Evolutionary conservation across 2,113 vertebrate genomes (phyloP).

Genomic region (Oenanthe melanoleuca): DNA sequence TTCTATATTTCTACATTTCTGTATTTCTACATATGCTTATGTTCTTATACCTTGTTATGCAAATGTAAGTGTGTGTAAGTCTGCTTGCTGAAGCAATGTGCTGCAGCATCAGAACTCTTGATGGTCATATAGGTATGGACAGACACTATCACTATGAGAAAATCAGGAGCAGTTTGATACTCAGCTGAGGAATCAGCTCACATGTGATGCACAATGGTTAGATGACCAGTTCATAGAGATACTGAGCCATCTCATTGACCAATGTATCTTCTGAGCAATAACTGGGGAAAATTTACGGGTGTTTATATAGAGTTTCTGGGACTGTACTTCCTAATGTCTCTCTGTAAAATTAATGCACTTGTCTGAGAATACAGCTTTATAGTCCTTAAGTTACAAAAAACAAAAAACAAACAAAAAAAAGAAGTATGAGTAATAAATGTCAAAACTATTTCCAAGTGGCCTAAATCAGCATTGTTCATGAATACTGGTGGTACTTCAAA

Average conservation of each 20-base stretch:
- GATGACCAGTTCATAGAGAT: neutral
- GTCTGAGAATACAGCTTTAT: neutral
- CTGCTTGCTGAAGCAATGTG: neutral
- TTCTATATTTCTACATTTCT: too few relatives aligned
- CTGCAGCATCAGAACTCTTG: neutral
- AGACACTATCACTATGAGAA: neutral
- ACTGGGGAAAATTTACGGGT: neutral
- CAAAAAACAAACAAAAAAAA: neutral
- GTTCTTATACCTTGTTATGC: too few relatives aligned
- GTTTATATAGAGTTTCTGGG: neutral
- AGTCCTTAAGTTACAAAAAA: neutral
- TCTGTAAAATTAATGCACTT: neutral
- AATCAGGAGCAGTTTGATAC: rapidly evolving
- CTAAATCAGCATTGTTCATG: neutral
- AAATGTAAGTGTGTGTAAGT: neutral
- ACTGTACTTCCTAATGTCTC: neutral
- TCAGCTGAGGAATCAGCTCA: neutral
- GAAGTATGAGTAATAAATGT: neutral
- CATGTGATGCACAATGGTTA: too few relatives aligned
- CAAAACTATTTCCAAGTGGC: neutral
- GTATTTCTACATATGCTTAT: too few relatives aligned
- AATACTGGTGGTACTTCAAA: neutral
- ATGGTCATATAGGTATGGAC: neutral
- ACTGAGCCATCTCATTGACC: rapidly evolving
- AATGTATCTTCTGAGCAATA: neutral